Evolutionary conservation across 1,140 invertebrate species (phyloP), one percentile per base, ranked within the genome.

Genomic region (Calosoma granatense): DNA sequence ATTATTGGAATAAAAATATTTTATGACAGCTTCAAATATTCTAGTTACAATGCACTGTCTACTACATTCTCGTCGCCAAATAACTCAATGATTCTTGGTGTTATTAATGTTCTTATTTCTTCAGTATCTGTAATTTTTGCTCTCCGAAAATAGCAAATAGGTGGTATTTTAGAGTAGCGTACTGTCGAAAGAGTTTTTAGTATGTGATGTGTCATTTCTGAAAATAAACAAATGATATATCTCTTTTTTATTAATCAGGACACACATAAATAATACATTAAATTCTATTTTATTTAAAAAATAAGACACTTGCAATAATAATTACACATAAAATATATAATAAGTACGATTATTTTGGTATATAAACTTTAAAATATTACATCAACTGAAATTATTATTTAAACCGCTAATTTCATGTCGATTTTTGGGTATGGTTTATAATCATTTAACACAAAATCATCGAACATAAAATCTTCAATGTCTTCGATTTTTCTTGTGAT

Each of bases 391-490:
- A n/a, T n/a, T n/a, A n/a, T n/a, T n/a, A n/a, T 36, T 85, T 78
- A 98, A 41, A 98, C 89, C 61, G 97, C 94, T 96, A 99, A 98
- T 67, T 88, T 78, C 95, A 99, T 98, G 56, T 81, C 78, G 62
- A 99, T 91, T 73, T 90, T 92, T 1, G 87, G 83, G 74, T 98
- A 82, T 6, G 94, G 92, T 57, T 94, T 83, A 70, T 99, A 99
- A 57, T 80, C 85, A 59, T 84, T 77, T 4, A 99, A 70, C 64
- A 91, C 80, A 74, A 99, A 94, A 77, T 98, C 93, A 56, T 93
- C 87, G 64, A 78, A 79, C 56, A 78, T 84, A 69, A 99, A 99
- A 67, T 97, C 90, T 64, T 97, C 90, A 64, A 98, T 96, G 60
- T 83, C 76, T 30, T 78, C 68, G 0, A 94, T 80, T 20, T 80